Base-by-base conservation (phyloP, 2,888 invertebrate species). In the Ditylenchus weischeri region DNA sequence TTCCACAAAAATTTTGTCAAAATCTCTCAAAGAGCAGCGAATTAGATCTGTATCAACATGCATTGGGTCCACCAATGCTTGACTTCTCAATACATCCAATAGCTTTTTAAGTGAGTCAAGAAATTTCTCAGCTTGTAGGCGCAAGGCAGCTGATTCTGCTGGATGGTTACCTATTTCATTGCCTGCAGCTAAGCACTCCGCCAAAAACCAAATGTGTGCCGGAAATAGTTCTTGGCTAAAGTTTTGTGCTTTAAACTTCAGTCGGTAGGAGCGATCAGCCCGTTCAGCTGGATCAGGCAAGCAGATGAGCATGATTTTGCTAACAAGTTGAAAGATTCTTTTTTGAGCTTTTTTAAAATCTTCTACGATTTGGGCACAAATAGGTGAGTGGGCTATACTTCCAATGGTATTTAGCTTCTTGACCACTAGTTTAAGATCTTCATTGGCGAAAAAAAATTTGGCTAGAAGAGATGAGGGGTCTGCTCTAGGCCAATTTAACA, bases 121-220 rank as follows among this genome's bases (percentile, higher is more conserved):
- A 50, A 50, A 50, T 50, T 50, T 21, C 50, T 4, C 3, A 21
- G 50, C 50, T 21, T 19, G 50, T 19, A 21, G 50, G 2, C 50
- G 50, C 18, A 50, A 5, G 6, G 21, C 21, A 21, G 18, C 21
- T 50, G 50, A 19, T 19, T 50, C 50, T 21, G 50, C 18, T 18
- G 50, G 18, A 19, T 21, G 50, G 18, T 21, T 21, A 5, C n/a
- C 18, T 18, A 50, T 50, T 5, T 4, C 21, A 50, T 18, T 19
- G n/a, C 50, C 50, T 18, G 50, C 50, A 19, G 50, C 50, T 21
- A 50, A 50, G 50, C 50, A 50, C 50, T 50, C 50, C 5, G 50
- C 50, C 18, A 18, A 50, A 21, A 50, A 50, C 50, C 50, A 50
- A 50, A 50, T 50, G 3, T 50, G 50, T 2, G 50, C n/a, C 50